A percentile compares a stretch with the other conserved stretches of the same genome.
phyloP scores from a whole-genome alignment of 2,888 invertebrate species.

The Theretra japonica region DNA sequence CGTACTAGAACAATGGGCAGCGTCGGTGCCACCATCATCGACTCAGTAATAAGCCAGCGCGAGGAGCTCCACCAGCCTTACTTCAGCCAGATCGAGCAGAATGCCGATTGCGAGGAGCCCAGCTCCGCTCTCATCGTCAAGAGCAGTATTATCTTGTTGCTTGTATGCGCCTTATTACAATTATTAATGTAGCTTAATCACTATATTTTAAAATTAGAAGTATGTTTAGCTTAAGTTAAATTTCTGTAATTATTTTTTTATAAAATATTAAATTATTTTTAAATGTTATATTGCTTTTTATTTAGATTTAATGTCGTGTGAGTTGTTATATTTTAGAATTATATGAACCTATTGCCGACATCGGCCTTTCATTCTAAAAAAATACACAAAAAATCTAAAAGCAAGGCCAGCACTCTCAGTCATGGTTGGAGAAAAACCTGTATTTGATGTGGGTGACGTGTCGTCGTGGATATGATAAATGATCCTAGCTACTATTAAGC shows the following conservation, averaged over 20 bases:
- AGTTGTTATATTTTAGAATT: background rate
- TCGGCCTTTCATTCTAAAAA: too few relatives aligned
- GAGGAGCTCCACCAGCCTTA: constrained; percentile 63
- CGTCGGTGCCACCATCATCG: constrained; percentile 49
- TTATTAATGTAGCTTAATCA: constrained; percentile 45
- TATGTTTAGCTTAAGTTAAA: background rate
- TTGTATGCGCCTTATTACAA: constrained; percentile 61
- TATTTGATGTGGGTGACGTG: too few relatives aligned
- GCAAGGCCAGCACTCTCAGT: too few relatives aligned
- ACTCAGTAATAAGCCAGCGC: constrained; percentile 48
- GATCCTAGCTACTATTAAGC: too few relatives aligned
- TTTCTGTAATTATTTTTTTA: constrained; percentile 11
- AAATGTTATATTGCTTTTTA: background rate
- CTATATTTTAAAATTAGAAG: constrained; percentile 22
- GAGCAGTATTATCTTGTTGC: constrained; percentile 68
- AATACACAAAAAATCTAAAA: too few relatives aligned
- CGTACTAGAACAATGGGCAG: constrained; percentile 54
- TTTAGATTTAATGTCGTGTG: background rate
- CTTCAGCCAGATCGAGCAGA: constrained; percentile 62
- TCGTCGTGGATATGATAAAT: too few relatives aligned
- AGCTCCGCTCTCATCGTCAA: constrained; percentile 61
- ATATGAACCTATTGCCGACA: too few relatives aligned
- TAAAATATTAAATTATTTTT: constrained; percentile 20
- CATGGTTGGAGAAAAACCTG: too few relatives aligned
- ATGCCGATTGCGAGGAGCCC: constrained; percentile 65